Percentiles rank a stretch among this genome's conserved stretches.
Conservation (phyloP, 1,140 invertebrate species). For the Tetramorium simillimum region DNA sequence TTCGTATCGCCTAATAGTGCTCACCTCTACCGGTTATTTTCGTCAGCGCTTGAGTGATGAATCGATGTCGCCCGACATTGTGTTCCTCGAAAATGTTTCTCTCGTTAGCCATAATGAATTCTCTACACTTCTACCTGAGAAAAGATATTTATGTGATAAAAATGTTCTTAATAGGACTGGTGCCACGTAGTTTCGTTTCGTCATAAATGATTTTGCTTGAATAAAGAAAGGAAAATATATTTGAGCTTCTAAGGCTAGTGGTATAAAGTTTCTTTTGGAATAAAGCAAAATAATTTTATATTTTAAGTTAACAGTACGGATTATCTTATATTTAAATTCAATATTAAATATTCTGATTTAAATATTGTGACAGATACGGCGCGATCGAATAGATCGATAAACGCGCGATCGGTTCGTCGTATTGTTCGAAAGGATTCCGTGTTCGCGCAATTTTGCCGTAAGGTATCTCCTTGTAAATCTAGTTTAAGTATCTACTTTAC, state of each 20-base stretch:
- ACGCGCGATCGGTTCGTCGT: not conserved
- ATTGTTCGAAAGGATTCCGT: constrained; percentile 52
- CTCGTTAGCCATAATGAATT: constrained; percentile 36
- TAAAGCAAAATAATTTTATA: too few relatives aligned
- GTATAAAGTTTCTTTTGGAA: not conserved
- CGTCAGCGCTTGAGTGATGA: constrained; percentile 63
- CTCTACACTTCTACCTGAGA: not conserved
- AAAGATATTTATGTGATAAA: constrained; percentile 5
- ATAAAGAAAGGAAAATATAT: not conserved
- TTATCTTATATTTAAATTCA: not conserved
- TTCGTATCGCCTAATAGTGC: constrained; percentile 78
- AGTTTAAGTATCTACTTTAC: constrained; percentile 71
- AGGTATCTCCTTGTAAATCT: constrained; percentile 72
- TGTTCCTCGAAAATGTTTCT: constrained; percentile 19
- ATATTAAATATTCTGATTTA: not conserved
- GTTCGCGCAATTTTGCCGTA: constrained; percentile 63
- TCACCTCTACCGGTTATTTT: constrained; percentile 73
- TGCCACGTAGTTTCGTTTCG: not conserved
- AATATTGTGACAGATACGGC: not conserved
- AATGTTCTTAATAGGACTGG: not conserved
- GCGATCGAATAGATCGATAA: not conserved
- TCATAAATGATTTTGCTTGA: not conserved
- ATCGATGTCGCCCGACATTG: constrained; percentile 66
- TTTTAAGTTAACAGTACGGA: not conserved
- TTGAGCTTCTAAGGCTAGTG: not conserved